Conservation (phyloP, 1,140 invertebrate species). For the Phthorimaea operculella region DNA sequence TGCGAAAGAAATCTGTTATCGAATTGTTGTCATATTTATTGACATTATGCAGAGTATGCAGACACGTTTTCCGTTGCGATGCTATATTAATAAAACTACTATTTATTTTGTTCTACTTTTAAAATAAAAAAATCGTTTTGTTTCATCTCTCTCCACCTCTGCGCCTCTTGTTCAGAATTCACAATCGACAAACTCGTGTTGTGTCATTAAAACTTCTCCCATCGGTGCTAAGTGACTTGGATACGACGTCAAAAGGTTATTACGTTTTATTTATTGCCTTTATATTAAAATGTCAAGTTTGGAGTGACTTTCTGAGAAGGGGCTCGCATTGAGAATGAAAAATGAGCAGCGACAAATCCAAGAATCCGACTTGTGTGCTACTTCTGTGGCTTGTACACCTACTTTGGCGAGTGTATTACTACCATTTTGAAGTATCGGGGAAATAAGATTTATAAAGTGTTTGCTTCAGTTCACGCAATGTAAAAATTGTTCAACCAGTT, state of each 20-base stretch:
- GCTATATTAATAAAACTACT: no score
- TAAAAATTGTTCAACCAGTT: no score
- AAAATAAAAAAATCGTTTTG: no score
- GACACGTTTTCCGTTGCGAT: no score
- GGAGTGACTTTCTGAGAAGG: constrained; percentile 11
- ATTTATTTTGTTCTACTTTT: no score
- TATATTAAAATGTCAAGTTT: constrained; percentile 10
- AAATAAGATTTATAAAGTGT: no score
- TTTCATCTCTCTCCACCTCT: neutral
- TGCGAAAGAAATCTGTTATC: no score
- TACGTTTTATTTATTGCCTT: constrained; percentile 20
- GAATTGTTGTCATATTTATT: no score
- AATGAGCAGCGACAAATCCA: constrained; percentile 5
- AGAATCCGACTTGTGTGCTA: neutral
- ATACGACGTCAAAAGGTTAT: constrained; percentile 14
- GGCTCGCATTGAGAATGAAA: constrained; percentile 8
- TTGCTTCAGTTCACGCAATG: no score
- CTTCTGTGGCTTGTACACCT: neutral
- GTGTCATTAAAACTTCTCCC: constrained; percentile 9
- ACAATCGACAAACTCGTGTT: constrained; percentile 28
- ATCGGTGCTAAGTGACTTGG: constrained; percentile 15
- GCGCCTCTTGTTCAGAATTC: constrained; percentile 30
- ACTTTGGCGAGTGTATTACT: neutral
- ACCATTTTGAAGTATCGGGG: no score
- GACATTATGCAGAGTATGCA: no score